phyloP scores from a whole-genome alignment of 64 coral and sea anemone genomes.

The Montipora foliosa region DNA sequence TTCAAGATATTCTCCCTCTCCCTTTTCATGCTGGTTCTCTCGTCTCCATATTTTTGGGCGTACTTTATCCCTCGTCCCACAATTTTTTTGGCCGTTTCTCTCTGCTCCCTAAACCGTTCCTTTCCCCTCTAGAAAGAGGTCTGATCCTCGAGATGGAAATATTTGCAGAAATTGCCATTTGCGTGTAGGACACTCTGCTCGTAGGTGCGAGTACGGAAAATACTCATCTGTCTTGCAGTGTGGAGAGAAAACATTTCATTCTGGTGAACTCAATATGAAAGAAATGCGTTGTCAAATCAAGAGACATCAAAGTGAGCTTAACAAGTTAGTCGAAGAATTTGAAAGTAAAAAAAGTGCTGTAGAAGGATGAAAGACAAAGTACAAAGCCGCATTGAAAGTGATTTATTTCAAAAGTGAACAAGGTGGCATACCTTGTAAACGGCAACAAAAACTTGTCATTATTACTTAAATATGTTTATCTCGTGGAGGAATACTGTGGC shows the following conservation, averaged over 20 bases:
- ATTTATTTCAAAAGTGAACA: no score
- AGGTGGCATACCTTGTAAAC: background rate
- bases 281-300: no score
- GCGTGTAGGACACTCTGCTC: conserved; percentile 31
- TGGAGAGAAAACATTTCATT: conserved; percentile 31
- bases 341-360: conserved; percentile 31
- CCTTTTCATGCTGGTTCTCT: no score
- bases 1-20: no score
- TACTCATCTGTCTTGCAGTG: background rate
- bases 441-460: conserved; percentile 55
- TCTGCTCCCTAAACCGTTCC: no score
- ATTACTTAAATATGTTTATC: conserved; percentile 43
- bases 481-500: conserved; percentile 30
- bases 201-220: background rate
- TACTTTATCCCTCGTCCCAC: no score
- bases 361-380: conserved; percentile 30
- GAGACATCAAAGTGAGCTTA: no score
- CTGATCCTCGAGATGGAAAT: no score
- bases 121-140: no score
- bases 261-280: conserved; percentile 34
- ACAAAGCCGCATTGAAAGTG: background rate
- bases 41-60: no score
- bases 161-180: conserved; percentile 42
- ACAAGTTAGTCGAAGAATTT: no score
- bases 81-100: no score